Conservation (phyloP, 1,140 invertebrate genomes). For the Bombus fervidus region DNA sequence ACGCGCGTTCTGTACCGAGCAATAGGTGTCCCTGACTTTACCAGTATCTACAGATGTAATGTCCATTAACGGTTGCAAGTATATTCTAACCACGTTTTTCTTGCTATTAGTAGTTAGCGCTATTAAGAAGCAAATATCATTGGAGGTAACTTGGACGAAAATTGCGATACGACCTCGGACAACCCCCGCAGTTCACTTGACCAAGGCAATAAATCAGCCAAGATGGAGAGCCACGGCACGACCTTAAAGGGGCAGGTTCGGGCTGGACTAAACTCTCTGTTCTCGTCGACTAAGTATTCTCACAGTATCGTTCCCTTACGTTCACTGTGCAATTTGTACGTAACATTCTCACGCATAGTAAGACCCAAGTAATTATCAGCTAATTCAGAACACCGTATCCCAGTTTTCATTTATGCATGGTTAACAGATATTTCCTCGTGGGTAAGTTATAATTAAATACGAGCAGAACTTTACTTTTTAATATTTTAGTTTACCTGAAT, state of each 20-base stretch:
- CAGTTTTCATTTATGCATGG: not conserved
- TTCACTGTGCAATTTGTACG: not conserved
- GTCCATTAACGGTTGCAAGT: not conserved
- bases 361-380: not conserved
- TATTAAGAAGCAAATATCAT: not conserved
- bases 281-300: slow-evolving; percentile 26
- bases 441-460: not conserved
- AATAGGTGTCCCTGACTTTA: slow-evolving; percentile 24
- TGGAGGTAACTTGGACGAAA: slow-evolving; percentile 12
- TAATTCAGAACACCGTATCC: not conserved
- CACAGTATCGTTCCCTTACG: slow-evolving; percentile 7
- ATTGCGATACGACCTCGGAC: slow-evolving; percentile 64
- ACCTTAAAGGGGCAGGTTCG: slow-evolving; percentile 60
- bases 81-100: not conserved
- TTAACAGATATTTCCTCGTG: not conserved
- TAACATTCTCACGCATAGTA: not conserved
- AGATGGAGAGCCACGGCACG: slow-evolving; percentile 40
- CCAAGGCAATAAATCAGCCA: slow-evolving; percentile 59
- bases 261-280: slow-evolving; percentile 3
- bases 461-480: not conserved
- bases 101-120: not conserved
- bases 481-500: not conserved
- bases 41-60: not conserved
- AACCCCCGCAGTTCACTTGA: slow-evolving; percentile 61
- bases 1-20: not conserved